A percentile compares a stretch with the other conserved stretches of the same genome.
Conservation (phyloP, 2,797 vertebrate genomes). For the Pangasius larnaudii region DNA sequence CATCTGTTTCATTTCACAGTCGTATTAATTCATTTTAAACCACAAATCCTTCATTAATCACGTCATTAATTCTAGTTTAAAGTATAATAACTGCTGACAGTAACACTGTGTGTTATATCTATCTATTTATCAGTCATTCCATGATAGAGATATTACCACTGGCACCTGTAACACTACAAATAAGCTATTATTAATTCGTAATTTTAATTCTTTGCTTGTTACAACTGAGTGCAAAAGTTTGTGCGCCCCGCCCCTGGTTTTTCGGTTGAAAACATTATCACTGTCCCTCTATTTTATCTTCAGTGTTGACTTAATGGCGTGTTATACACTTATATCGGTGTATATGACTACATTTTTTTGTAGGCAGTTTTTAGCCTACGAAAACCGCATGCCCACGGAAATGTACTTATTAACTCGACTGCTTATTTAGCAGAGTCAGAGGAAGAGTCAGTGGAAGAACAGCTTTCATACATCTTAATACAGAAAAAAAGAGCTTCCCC, state of each 20-base stretch:
- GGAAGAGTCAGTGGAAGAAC: neutral
- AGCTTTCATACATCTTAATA: neutral
- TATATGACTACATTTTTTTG: neutral
- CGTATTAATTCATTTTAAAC: neutral
- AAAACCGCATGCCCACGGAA: neutral
- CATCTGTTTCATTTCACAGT: neutral
- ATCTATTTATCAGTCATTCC: neutral
- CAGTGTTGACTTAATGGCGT: neutral
- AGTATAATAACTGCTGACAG: neutral
- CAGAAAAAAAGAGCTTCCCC: neutral
- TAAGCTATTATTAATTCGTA: neutral
- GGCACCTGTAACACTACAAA: neutral
- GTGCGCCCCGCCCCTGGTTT: neutral
- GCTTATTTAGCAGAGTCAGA: neutral
- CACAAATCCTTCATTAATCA: neutral
- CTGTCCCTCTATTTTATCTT: neutral
- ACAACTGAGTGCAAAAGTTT: neutral
- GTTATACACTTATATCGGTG: neutral
- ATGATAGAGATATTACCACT: neutral
- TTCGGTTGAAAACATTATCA: neutral
- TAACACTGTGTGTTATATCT: neutral
- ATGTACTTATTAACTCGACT: neutral
- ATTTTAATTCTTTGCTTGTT: neutral
- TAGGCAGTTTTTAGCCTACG: neutral
- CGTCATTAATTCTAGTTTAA: too few relatives aligned